Conservation (phyloP, 2,797 vertebrate species). For the Spinibarbus caldwelli region DNA sequence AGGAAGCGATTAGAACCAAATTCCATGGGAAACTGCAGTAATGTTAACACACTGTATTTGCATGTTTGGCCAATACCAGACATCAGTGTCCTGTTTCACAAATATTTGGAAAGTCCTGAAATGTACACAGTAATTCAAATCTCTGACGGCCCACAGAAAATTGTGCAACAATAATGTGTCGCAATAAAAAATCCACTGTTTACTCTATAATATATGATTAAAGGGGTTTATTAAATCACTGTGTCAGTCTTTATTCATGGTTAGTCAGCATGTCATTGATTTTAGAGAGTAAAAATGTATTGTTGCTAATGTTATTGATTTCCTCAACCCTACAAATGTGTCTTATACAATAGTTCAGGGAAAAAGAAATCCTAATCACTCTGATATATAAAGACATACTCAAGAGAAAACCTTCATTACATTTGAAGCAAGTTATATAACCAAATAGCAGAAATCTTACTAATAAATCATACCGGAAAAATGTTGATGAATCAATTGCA, state of each 20-base stretch:
- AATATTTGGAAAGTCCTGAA: conserved; percentile 40
- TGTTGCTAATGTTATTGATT: too few species aligned
- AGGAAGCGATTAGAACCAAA: conserved; percentile 22
- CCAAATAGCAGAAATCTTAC: not conserved
- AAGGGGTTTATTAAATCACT: conserved; percentile 22
- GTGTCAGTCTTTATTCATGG: not conserved
- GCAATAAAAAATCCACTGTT: conserved; percentile 59
- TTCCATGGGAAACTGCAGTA: conserved; percentile 3
- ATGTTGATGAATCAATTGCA: not conserved
- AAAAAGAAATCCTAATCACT: not conserved
- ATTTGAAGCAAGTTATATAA: not conserved
- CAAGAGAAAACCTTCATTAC: not conserved
- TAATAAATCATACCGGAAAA: not conserved
- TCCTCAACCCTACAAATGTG: too few species aligned
- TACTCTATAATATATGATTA: conserved; percentile 49
- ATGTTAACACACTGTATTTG: conserved; percentile 1
- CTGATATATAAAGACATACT: not conserved
- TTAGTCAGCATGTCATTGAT: not conserved
- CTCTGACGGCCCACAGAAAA: conserved; percentile 23
- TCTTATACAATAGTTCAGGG: too few species aligned
- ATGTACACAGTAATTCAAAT: conserved; percentile 29
- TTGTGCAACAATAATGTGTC: conserved; percentile 48
- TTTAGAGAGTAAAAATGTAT: too few species aligned
- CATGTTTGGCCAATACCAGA: conserved; percentile 20
- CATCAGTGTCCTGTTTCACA: conserved; percentile 9